These are phyloP conservation scores for Amia ocellicauda DNA, from an alignment of 2,113 vertebrate genomes.

Conservation along the genomic window DNA sequence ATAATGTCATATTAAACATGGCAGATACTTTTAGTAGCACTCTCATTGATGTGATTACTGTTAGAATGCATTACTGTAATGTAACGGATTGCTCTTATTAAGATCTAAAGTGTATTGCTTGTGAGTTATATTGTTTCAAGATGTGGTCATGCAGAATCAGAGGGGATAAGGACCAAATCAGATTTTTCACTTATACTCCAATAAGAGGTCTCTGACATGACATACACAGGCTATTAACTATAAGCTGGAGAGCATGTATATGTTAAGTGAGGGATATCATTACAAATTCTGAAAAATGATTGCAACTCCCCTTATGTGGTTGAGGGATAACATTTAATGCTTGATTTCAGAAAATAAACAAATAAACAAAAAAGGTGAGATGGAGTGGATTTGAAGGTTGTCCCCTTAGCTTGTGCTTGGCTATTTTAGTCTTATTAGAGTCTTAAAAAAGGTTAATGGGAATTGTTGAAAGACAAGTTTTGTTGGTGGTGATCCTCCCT, in stretches of 20 bases:
- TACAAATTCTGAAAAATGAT: no score
- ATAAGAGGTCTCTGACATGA: background rate
- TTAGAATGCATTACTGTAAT: slow-evolving; percentile 31
- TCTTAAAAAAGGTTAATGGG: no score
- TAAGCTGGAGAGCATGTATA: background rate
- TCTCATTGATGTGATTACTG: slow-evolving; percentile 40
- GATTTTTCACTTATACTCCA: slow-evolving; percentile 5
- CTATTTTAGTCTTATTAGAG: no score
- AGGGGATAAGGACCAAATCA: slow-evolving; percentile 10
- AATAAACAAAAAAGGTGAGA: no score
- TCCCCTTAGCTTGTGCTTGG: no score
- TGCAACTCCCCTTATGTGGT: background rate
- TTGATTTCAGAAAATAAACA: background rate
- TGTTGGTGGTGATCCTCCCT: no score
- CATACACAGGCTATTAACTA: background rate
- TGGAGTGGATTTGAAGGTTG: no score
- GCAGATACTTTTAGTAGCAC: slow-evolving; percentile 30
- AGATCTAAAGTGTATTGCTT: slow-evolving; percentile 24
- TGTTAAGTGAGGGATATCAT: background rate
- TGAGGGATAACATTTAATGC: background rate
- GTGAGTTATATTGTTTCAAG: slow-evolving; percentile 26
- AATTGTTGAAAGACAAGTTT: no score
- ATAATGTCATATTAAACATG: slow-evolving; percentile 48
- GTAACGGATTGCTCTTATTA: slow-evolving; percentile 32
- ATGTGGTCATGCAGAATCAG: slow-evolving; percentile 17